These are phyloP conservation scores for Euleptes europaea DNA, from an alignment of 2,113 vertebrate genomes.

Conservation along the genomic window DNA sequence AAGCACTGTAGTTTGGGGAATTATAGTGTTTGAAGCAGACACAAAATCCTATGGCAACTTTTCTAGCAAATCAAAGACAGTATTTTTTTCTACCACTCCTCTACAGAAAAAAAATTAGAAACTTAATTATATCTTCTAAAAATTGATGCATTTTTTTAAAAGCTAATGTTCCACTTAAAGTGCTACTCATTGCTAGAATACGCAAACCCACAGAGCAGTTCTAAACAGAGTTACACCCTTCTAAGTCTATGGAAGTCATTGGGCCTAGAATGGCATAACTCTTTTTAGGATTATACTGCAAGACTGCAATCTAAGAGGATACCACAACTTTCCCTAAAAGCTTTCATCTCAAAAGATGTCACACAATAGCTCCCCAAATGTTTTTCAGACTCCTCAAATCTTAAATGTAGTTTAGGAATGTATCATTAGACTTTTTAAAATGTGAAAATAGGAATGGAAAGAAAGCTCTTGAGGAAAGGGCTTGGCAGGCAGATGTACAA, in stretches of 20 bases:
- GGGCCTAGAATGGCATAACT: no score
- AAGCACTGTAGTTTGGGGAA: constrained; percentile 3
- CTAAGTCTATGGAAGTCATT: no score
- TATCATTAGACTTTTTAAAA: background rate
- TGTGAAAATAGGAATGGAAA: background rate
- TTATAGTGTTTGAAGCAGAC: background rate
- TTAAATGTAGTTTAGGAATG: background rate
- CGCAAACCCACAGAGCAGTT: no score
- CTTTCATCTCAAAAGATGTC: background rate
- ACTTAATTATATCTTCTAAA: constrained; percentile 35
- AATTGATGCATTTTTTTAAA: background rate
- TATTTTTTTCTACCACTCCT: background rate
- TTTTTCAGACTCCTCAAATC: background rate
- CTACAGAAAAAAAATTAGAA: background rate
- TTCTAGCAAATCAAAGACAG: background rate
- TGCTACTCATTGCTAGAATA: constrained; percentile 12
- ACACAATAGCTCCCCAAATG: background rate
- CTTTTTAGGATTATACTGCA: no score
- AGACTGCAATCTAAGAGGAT: background rate
- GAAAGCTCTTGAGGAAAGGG: background rate
- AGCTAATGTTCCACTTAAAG: constrained; percentile 26
- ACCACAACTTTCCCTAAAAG: background rate
- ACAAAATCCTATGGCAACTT: constrained; percentile 9
- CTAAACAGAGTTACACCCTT: no score
- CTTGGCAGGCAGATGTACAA: background rate